phyloP scores from a whole-genome alignment of 2,888 invertebrate genomes.

The Lepidochrysops patricia region DNA sequence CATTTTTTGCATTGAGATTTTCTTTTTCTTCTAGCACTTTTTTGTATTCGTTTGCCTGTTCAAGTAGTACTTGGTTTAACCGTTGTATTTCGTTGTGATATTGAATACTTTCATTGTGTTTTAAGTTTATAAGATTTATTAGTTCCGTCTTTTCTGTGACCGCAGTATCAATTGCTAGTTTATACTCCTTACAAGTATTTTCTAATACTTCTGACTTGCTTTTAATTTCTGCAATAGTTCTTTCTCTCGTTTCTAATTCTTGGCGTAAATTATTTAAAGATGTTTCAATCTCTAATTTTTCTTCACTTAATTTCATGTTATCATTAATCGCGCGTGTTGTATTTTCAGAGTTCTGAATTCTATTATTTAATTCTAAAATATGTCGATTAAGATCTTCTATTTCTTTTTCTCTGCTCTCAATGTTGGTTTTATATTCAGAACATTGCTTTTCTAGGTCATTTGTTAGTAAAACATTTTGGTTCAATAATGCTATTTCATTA shows the following conservation, averaged over 20 bases:
- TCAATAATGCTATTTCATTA: conserved; percentile 36
- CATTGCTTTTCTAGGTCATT: conserved; percentile 33
- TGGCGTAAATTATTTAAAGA: conserved; percentile 36
- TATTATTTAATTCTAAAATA: conserved; percentile 46
- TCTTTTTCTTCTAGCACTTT: conserved; percentile 48
- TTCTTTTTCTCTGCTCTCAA: conserved; percentile 49
- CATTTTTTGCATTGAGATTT: conserved; percentile 29
- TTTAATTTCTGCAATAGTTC: conserved; percentile 37
- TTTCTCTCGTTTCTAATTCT: conserved; percentile 36
- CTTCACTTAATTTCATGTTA: conserved; percentile 40
- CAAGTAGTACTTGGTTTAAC: conserved; percentile 75
- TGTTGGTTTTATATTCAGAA: conserved; percentile 31
- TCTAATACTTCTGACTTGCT: conserved; percentile 36
- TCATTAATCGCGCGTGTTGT: conserved; percentile 41
- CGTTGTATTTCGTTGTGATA: conserved; percentile 91
- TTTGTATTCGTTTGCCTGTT: conserved; percentile 61
- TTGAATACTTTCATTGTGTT: conserved; percentile 88
- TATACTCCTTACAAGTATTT: conserved; percentile 40
- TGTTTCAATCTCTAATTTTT: conserved; percentile 44
- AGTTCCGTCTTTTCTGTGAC: conserved; percentile 78
- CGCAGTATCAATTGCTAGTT: conserved; percentile 39
- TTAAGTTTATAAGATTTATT: conserved; percentile 82
- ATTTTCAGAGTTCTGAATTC: conserved; percentile 42
- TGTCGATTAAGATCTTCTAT: conserved; percentile 53
- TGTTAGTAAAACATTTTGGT: conserved; percentile 27